Conservation (phyloP, 2,797 vertebrate species). For the Chelon auratus region DNA sequence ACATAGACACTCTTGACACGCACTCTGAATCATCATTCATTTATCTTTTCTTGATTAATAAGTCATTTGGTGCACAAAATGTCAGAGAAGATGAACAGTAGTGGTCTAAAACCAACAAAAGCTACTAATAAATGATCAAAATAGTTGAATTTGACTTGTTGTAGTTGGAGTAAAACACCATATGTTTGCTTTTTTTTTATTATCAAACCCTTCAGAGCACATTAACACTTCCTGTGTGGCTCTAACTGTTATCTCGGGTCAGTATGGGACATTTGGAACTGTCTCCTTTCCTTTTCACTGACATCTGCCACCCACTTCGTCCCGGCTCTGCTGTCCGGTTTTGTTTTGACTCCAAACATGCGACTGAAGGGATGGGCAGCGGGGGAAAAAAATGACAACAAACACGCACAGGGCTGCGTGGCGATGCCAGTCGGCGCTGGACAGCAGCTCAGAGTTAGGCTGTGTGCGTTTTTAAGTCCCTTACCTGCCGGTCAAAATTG, state of each 20-base stretch:
- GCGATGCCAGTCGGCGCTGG: constrained; percentile 42
- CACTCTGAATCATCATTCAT: not conserved
- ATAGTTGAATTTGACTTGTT: not conserved
- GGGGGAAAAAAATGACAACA: constrained; percentile 57
- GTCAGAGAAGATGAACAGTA: too few species aligned
- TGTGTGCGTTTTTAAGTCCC: constrained; percentile 20
- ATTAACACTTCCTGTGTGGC: constrained; percentile 40
- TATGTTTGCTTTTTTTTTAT: constrained; percentile 4
- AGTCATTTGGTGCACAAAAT: not conserved
- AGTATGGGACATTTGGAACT: constrained; percentile 22
- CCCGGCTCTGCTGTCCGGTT: constrained; percentile 54
- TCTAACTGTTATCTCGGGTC: constrained; percentile 49
- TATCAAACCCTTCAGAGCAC: constrained; percentile 22
- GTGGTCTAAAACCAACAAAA: not conserved
- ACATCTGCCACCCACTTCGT: constrained; percentile 66
- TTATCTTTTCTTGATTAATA: constrained; percentile 8
- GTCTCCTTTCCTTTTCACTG: constrained; percentile 44
- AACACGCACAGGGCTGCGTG: constrained; percentile 50
- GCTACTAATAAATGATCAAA: not conserved
- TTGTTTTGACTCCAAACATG: constrained; percentile 79
- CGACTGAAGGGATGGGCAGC: constrained; percentile 59
- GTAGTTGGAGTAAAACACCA: not conserved
- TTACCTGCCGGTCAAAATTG: constrained; percentile 39
- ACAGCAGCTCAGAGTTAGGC: constrained; percentile 29
- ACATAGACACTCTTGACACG: not conserved